Percentiles rank a stretch among this genome's conserved stretches.
These are phyloP conservation scores for Megalurothrips usitatus DNA, from an alignment of 2,888 invertebrate genomes.

Conservation along the genomic window DNA sequence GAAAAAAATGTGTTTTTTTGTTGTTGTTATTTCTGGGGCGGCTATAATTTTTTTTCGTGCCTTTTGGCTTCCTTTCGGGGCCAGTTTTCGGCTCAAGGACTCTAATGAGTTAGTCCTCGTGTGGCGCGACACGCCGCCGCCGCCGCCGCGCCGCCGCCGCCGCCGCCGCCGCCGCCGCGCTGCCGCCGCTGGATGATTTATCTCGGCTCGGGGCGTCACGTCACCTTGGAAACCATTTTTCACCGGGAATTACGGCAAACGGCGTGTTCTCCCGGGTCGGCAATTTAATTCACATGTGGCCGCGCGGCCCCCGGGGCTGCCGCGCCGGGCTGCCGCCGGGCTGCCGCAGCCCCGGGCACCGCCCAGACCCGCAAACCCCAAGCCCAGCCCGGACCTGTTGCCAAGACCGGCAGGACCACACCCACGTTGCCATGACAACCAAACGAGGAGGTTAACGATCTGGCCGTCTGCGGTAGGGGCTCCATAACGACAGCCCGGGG, in stretches of 20 bases:
- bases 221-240: conserved; percentile 1
- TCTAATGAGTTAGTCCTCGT: neutral
- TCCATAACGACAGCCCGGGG: too few species aligned
- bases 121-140: neutral
- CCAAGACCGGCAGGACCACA: too few species aligned
- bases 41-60: neutral
- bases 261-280: neutral
- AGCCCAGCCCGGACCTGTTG: too few species aligned
- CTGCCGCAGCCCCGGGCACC: neutral
- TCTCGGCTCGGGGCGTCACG: neutral
- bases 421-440: too few species aligned
- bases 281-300: neutral
- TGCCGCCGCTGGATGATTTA: neutral
- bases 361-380: too few species aligned
- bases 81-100: neutral
- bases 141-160: neutral
- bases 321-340: neutral
- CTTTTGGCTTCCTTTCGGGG: neutral
- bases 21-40: neutral
- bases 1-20: neutral
- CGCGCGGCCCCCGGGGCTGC: neutral
- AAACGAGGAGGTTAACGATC: too few species aligned
- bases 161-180: neutral
- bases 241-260: neutral
- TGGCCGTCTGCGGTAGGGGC: too few species aligned